These are phyloP conservation scores for Pipistrellus nathusii DNA, from an alignment of 2,797 vertebrate genomes.

Conservation along the genomic window DNA sequence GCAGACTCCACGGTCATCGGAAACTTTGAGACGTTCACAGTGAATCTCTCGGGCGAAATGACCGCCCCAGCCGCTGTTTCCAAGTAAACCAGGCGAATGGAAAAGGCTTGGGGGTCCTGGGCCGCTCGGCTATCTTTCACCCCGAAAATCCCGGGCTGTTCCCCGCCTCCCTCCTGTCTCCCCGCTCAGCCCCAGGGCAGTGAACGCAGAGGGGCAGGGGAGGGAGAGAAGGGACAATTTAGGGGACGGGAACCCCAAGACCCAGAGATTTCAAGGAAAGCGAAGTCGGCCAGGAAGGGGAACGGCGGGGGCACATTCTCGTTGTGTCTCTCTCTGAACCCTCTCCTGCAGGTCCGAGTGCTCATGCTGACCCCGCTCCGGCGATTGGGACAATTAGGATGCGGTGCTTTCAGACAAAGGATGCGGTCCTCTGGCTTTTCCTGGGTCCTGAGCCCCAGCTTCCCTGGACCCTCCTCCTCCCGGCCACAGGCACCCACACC, in stretches of 20 bases:
- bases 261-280: neutral
- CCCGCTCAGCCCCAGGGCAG: neutral
- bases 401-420: conserved; percentile 68
- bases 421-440: neutral
- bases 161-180: neutral
- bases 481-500: accelerated
- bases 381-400: neutral
- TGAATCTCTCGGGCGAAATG: conserved; percentile 59
- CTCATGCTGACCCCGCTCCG: conserved; percentile 51
- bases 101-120: neutral
- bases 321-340: neutral
- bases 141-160: too few species aligned
- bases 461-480: neutral
- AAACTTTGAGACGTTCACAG: conserved; percentile 68
- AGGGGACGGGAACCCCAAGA: conserved; percentile 39
- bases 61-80: conserved; percentile 50
- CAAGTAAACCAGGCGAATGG: conserved; percentile 19
- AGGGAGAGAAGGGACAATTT: neutral
- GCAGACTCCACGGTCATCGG: conserved; percentile 70
- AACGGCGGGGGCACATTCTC: neutral
- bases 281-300: neutral
- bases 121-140: neutral
- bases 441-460: neutral
- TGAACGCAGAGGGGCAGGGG: conserved; percentile 48
- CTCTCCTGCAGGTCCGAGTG: conserved; percentile 43